Evolutionary conservation across 2,888 invertebrate species (phyloP).

Genomic region (Blastobasis adustella): DNA sequence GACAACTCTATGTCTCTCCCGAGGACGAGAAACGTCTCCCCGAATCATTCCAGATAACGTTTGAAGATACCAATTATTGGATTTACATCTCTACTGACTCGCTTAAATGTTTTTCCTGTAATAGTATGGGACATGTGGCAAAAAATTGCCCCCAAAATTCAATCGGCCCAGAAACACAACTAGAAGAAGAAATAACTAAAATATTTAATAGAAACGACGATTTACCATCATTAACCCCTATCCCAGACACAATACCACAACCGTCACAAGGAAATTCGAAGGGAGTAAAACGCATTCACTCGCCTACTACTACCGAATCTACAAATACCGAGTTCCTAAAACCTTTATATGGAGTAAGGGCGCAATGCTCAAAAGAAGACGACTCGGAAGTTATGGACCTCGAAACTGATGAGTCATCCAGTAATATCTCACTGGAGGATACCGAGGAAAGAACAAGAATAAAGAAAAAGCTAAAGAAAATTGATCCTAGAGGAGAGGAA

Average conservation of each 20-base stretch:
- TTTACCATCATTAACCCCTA: too few species aligned
- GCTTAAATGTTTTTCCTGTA: conserved; percentile 11
- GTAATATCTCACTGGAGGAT: background rate
- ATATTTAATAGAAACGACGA: too few species aligned
- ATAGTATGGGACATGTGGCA: background rate
- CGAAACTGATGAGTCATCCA: background rate
- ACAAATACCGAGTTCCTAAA: too few species aligned
- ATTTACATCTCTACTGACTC: conserved; percentile 10
- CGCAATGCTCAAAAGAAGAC: background rate
- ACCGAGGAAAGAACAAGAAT: background rate
- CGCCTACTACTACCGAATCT: too few species aligned
- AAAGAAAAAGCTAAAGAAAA: conserved; percentile 6
- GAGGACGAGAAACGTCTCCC: too few species aligned
- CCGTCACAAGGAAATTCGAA: too few species aligned
- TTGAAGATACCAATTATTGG: conserved; percentile 12
- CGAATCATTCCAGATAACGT: background rate
- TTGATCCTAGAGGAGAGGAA: conserved; percentile 7
- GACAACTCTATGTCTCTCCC: background rate
- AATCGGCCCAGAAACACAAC: too few species aligned
- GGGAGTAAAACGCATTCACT: too few species aligned
- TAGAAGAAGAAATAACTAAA: too few species aligned
- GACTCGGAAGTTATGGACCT: background rate
- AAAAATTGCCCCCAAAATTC: too few species aligned
- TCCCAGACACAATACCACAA: too few species aligned
- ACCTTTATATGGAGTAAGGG: too few species aligned